Evolutionary conservation across 2,113 vertebrate genomes (phyloP).

Genomic region (Oenanthe oenanthe): DNA sequence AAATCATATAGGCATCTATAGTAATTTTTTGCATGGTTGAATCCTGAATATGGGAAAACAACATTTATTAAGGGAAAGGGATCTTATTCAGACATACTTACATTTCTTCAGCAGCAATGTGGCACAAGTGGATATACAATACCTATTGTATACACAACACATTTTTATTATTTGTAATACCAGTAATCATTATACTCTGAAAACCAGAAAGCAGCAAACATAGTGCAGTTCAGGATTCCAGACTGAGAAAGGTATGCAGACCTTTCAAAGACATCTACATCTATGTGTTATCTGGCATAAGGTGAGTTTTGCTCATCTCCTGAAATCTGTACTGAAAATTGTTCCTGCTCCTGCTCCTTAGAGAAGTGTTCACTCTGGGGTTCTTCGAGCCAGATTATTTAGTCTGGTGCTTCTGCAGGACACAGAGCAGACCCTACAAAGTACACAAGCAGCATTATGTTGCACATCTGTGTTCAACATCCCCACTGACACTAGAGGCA

Average conservation of each 20-base stretch:
- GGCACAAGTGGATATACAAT: background rate
- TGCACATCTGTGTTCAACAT: accelerated
- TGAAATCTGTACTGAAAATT: background rate
- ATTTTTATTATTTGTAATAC: background rate
- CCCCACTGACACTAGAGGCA: background rate
- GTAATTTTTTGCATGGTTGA: background rate
- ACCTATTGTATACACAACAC: background rate
- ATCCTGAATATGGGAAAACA: background rate
- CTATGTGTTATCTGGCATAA: background rate
- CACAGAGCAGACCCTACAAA: background rate
- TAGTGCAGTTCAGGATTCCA: background rate
- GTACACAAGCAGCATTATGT: background rate
- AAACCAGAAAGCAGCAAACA: background rate
- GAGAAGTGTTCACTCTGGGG: background rate
- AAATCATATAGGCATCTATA: background rate
- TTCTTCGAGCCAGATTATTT: background rate
- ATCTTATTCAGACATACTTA: background rate
- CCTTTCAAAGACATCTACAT: background rate
- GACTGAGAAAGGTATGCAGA: background rate
- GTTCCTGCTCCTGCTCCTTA: background rate
- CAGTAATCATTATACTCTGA: background rate
- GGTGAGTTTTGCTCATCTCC: background rate
- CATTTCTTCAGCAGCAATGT: background rate
- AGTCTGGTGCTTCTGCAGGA: background rate
- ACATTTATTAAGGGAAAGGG: background rate